Conservation (phyloP, 2,113 vertebrate species). For the Hyla sarda region DNA sequence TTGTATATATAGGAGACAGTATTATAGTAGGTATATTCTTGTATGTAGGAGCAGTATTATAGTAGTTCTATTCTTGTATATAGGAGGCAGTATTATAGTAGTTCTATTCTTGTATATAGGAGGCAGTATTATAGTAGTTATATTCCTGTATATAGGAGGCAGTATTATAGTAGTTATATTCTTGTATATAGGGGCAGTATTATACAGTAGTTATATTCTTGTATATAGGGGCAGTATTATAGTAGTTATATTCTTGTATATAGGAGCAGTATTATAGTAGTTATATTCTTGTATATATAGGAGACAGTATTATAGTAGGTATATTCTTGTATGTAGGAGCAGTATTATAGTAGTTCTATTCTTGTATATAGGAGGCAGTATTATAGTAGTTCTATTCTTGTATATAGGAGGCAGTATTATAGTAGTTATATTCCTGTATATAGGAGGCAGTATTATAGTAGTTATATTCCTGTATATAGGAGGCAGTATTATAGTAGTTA, state of each 20-base stretch:
- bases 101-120: background rate
- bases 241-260: slow-evolving; percentile 5
- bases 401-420: background rate
- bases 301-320: background rate
- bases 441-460: no score
- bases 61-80: background rate
- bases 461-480: no score
- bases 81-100: background rate
- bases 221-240: no score
- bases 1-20: background rate
- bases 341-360: background rate
- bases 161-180: slow-evolving; percentile 14
- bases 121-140: background rate
- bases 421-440: background rate
- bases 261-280: background rate
- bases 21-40: background rate
- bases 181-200: background rate
- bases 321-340: background rate
- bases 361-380: background rate
- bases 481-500: background rate
- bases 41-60: background rate
- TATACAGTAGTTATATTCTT: no score
- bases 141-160: background rate
- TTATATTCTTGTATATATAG: slow-evolving; percentile 2
- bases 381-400: slow-evolving; percentile 5